These are phyloP conservation scores for Macrostomum cliftonense DNA, from an alignment of 2,888 invertebrate genomes.

Conservation along the genomic window DNA sequence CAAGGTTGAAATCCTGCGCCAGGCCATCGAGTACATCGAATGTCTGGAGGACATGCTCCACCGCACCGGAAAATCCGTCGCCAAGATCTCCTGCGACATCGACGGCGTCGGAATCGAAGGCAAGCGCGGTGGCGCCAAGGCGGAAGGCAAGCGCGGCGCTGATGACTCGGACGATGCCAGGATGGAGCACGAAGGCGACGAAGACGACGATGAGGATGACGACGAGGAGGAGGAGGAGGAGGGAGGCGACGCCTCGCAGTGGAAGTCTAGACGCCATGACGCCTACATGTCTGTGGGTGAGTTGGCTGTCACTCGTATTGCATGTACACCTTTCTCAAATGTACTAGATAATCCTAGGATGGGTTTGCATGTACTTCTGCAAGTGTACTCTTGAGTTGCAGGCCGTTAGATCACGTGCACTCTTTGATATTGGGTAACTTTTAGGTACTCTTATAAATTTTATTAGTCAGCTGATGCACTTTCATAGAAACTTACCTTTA, in stretches of 20 bases:
- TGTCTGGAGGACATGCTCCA: slow-evolving; percentile 40
- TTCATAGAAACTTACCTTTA: too few species aligned
- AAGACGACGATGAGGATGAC: slow-evolving; percentile 33
- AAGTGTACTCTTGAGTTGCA: too few species aligned
- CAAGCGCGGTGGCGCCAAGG: background rate
- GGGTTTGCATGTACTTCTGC: too few species aligned
- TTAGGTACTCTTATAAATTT: too few species aligned
- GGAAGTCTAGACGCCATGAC: slow-evolving; percentile 20
- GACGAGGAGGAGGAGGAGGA: slow-evolving; percentile 23
- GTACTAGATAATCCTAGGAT: too few species aligned
- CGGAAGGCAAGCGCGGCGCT: slow-evolving; percentile 5
- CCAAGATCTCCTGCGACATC: too few species aligned
- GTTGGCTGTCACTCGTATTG: too few species aligned
- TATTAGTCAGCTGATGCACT: too few species aligned
- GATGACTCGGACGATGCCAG: slow-evolving; percentile 6
- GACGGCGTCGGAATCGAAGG: background rate
- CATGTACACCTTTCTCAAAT: too few species aligned
- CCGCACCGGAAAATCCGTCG: slow-evolving; percentile 16
- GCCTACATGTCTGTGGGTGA: slow-evolving; percentile 6
- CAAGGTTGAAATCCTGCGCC: slow-evolving; percentile 85
- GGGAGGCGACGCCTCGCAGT: slow-evolving; percentile 29
- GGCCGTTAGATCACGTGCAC: too few species aligned
- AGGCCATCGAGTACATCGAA: slow-evolving; percentile 93
- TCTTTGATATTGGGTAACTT: too few species aligned
- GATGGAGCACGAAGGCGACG: background rate